phyloP scores from a whole-genome alignment of 2,888 invertebrate species.

The Troilus luridus region DNA sequence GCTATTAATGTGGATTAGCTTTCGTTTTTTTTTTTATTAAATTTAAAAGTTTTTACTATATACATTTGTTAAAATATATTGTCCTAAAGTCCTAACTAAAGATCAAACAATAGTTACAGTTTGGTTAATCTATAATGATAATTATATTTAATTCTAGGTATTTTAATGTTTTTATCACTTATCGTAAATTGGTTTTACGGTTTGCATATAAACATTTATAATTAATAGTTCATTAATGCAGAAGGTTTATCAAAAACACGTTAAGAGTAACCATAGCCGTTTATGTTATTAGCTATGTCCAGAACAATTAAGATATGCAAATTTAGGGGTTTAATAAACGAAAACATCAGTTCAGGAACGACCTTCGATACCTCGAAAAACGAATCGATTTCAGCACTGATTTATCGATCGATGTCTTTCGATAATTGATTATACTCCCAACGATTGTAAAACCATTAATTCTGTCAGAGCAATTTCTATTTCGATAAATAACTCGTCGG shows the following conservation, averaged over 20 bases:
- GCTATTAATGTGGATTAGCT: too few relatives aligned
- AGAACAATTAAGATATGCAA: constrained; percentile 24
- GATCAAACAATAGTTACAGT: too few relatives aligned
- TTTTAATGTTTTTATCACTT: too few relatives aligned
- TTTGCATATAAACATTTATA: too few relatives aligned
- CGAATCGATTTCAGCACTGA: background rate
- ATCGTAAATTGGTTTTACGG: too few relatives aligned
- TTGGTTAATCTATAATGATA: too few relatives aligned
- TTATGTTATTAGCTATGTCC: background rate
- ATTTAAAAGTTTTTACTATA: too few relatives aligned
- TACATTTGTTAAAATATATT: too few relatives aligned
- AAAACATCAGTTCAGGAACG: background rate
- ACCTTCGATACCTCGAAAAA: background rate
- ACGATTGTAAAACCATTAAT: background rate
- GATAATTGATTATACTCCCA: background rate
- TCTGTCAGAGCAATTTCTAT: constrained; percentile 2
- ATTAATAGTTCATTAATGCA: too few relatives aligned
- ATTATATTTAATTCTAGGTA: too few relatives aligned
- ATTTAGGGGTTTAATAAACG: background rate
- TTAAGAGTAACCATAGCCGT: background rate
- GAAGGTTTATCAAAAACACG: background rate
- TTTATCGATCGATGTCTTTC: constrained; percentile 1
- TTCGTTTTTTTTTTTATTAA: too few relatives aligned
- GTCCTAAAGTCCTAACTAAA: too few relatives aligned
- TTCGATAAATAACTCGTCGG: background rate